Conservation (phyloP, 37 sponge, comb jelly and placozoan species). For the Chondrosia reniformis region DNA sequence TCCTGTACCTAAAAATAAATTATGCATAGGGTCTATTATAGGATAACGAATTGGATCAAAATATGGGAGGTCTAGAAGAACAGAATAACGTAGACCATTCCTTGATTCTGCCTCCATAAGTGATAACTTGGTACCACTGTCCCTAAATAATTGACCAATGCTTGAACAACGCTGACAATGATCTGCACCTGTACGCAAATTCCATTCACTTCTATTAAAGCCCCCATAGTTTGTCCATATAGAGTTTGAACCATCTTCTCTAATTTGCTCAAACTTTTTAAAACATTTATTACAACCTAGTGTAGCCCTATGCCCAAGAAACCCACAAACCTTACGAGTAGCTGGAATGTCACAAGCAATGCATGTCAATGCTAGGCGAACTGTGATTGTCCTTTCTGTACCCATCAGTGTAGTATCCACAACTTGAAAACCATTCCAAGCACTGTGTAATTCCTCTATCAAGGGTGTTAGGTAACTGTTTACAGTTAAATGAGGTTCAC, state of each 20-base stretch:
- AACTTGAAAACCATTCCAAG: neutral
- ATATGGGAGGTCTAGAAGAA: constrained; percentile 30
- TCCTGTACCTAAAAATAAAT: constrained; percentile 40
- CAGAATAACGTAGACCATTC: constrained; percentile 39
- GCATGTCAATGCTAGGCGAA: constrained; percentile 28
- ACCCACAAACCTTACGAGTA: constrained; percentile 56
- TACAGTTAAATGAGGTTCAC: constrained; percentile 36
- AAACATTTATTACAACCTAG: constrained; percentile 45
- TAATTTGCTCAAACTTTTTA: constrained; percentile 23
- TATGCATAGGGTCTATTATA: constrained; percentile 64
- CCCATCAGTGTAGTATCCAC: neutral
- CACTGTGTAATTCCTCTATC: constrained; percentile 25
- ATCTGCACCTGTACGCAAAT: neutral
- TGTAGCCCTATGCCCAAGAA: constrained; percentile 39
- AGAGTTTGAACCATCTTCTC: neutral
- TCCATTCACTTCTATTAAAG: constrained; percentile 30
- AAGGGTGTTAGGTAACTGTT: constrained; percentile 51
- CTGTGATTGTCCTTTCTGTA: constrained; percentile 1
- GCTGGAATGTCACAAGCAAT: constrained; percentile 63
- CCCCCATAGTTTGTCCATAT: constrained; percentile 39
- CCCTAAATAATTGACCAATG: neutral
- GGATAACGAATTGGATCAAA: constrained; percentile 37
- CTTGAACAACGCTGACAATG: neutral
- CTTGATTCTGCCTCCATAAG: neutral
- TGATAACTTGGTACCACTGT: neutral